Percentiles rank a stretch among this genome's conserved stretches.
Conservation (phyloP, 2,888 invertebrate genomes). For the Ariolimax columbianus region DNA sequence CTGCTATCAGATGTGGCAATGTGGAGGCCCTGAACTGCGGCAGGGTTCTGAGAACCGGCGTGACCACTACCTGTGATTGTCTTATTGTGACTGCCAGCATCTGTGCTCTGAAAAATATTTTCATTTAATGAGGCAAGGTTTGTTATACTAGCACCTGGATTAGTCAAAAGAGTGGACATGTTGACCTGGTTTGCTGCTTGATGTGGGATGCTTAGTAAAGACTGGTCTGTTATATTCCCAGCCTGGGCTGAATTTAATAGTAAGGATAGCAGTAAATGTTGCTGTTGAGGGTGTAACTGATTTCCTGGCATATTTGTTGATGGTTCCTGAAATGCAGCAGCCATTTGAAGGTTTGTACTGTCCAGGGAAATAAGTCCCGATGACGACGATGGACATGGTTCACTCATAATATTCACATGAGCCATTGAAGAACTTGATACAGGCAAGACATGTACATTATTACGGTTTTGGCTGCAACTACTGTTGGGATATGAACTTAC, state of each 20-base stretch:
- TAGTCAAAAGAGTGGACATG: not conserved
- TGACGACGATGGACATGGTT: not conserved
- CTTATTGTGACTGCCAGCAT: not conserved
- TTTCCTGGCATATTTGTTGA: not conserved
- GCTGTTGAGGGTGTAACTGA: constrained; percentile 4
- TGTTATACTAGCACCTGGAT: not conserved
- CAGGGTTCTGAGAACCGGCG: not conserved
- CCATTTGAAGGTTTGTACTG: not conserved
- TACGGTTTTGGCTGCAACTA: not conserved
- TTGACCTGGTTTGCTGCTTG: constrained; percentile 4
- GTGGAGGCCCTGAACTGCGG: not conserved
- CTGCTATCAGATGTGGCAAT: not conserved
- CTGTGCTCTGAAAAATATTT: not conserved
- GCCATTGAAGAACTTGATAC: not conserved
- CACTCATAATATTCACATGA: not conserved
- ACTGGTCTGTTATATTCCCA: not conserved
- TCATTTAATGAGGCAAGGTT: not conserved
- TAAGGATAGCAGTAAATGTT: constrained; percentile 18
- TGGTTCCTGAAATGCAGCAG: not conserved
- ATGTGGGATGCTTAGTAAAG: not conserved
- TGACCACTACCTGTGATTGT: not conserved
- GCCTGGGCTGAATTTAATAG: not conserved
- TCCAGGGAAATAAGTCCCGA: not conserved
- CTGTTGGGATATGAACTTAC: not conserved
- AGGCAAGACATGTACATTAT: not conserved